phyloP scores from a whole-genome alignment of 2,113 vertebrate species.

The Chunga burmeisteri region DNA sequence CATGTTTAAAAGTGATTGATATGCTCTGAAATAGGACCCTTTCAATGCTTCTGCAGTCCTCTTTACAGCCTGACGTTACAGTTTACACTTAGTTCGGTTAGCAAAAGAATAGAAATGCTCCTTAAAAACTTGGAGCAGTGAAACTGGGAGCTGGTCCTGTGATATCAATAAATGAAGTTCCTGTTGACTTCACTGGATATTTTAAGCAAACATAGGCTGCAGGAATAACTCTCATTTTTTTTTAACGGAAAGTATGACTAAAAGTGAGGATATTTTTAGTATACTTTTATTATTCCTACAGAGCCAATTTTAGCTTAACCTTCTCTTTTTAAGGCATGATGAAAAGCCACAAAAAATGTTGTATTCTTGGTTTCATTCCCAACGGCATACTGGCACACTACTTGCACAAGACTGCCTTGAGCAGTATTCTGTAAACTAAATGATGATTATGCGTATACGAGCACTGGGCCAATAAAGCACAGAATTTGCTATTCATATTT shows the following conservation, averaged over 20 bases:
- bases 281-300: constrained; percentile 1
- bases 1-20: neutral
- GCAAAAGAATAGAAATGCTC: neutral
- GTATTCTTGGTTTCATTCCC: constrained; percentile 26
- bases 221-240: neutral
- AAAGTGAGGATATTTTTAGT: constrained; percentile 30
- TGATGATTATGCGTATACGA: neutral
- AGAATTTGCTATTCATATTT: constrained; percentile 33
- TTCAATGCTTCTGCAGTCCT: neutral
- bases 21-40: neutral
- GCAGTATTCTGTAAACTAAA: constrained; percentile 44
- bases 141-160: neutral
- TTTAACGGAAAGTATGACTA: neutral
- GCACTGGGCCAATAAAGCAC: neutral
- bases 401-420: neutral
- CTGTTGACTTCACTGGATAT: neutral
- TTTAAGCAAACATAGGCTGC: neutral
- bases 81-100: neutral
- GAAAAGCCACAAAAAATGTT: neutral
- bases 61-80: neutral
- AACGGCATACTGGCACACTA: neutral
- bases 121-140: neutral
- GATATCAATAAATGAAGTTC: neutral
- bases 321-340: neutral
- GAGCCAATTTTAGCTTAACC: constrained; percentile 39